These are phyloP conservation scores for Ceyx melanurus DNA, from an alignment of 2,113 vertebrate genomes.

Conservation along the genomic window DNA sequence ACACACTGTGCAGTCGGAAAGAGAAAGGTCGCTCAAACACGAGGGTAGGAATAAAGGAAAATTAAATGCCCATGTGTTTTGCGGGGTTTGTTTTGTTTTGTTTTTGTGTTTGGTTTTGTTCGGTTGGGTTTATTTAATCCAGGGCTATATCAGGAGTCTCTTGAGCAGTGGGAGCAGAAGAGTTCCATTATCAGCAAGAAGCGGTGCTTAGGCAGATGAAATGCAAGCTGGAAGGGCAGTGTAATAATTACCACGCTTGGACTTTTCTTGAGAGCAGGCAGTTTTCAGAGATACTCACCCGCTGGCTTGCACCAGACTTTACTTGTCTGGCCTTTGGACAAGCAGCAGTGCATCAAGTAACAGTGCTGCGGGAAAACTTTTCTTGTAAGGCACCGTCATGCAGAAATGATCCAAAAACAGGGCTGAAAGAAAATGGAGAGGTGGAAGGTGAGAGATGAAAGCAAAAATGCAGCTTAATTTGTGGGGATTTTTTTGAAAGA, in stretches of 20 bases:
- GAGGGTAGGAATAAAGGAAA: slow-evolving; percentile 4
- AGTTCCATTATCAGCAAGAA: background rate
- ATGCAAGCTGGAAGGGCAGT: background rate
- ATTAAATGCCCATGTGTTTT: background rate
- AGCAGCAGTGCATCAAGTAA: background rate
- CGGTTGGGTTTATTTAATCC: background rate
- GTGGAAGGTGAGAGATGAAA: background rate
- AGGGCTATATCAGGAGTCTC: background rate
- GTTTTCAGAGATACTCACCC: background rate
- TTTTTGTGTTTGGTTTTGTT: background rate
- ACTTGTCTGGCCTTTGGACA: background rate
- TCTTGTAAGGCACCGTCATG: background rate
- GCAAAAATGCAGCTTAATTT: background rate
- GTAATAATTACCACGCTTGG: background rate
- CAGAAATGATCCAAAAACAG: background rate
- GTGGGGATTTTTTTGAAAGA: slow-evolving; percentile 33
- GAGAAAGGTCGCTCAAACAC: slow-evolving; percentile 28
- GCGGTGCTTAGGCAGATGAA: background rate
- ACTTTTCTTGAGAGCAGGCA: background rate
- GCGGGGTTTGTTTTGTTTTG: no score
- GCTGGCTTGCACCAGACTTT: background rate
- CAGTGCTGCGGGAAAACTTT: slow-evolving; percentile 33
- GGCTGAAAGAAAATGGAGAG: background rate
- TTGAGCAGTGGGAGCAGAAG: background rate
- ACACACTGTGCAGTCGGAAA: slow-evolving; percentile 19